Evolutionary conservation across 35 echinoderm and acorn worm species (phyloP), one percentile per base, ranked within the genome.

Genomic region (Apostichopus californicus): DNA sequence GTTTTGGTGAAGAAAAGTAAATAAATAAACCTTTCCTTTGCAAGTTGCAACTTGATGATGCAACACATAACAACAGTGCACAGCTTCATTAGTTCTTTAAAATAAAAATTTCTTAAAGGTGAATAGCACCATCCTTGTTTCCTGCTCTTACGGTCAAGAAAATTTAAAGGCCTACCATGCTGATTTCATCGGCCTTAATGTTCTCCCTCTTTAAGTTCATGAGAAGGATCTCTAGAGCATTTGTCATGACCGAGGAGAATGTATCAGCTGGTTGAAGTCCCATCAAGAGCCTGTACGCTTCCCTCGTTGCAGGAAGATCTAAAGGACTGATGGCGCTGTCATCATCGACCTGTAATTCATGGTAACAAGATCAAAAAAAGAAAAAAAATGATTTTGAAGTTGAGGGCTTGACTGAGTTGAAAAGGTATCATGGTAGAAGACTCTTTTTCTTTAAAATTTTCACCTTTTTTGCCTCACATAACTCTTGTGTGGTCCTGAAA

Each of bases 201-300:
- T 58, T 57, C 13, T 73, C 82, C 57, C 73, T 81, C 54, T 94
- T 86, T 53, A 98, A 57, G 20, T 91, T 94, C 91, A 80, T 94
- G 15, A 98, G 80, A 1, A 98, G 81, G 15, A 98, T 98, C 91
- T 98, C 97, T 34, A 98, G 20, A 54, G 97, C 95, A 83, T 98
- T 98, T 3, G 95, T 95, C 91, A 98, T 92, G 10, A 86, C 92
- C 3, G 93, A 92, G 23, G 87, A 73, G 90, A 98, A 98, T 22
- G 90, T 75, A 57, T 98, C 95, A 9, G 26, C 56, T 4, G 97
- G 97, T 28, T 90, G 59, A 6, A 96, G 54, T 23, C 78, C 93
- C 91, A 82, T 78, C 58, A 98, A 61, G 18, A 98, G 91, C 9
- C 80, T 90, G 82, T 96, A 98, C 17, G 94, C 94, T 64, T 87